Evolutionary conservation across 2,888 invertebrate genomes (phyloP), one percentile per base, ranked within the genome.

Genomic region (Eustalomyia histrio): DNA sequence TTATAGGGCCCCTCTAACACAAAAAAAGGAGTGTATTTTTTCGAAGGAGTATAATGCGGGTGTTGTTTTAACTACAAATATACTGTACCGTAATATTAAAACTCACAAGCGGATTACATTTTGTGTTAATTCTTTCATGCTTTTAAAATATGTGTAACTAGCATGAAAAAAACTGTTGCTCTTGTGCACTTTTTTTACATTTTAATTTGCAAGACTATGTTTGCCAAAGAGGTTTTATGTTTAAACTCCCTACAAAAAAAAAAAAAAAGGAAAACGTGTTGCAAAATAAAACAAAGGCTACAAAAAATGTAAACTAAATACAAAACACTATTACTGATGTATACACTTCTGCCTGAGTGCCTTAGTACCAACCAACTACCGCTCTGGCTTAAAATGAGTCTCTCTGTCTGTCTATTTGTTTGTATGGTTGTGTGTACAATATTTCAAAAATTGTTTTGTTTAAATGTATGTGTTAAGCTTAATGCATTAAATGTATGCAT

Each of bases 101-200:
- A 75, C 75, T 78, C 71, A 81, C 81, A 88, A 88, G 87, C 87
- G 87, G 88, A 88, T 88, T 88, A 88, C 87, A 87, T 86, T 80
- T 87, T 88, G 87, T 87, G 88, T 87, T 87, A 88, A 87, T 88
- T 87, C 87, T 72, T 76, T 73, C 67, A 76, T 69, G 72, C 79
- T 82, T 72, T 82, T 74, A 58, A 64, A 80, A 58, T 60, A 64
- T 55, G 47, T 64, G 50, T 71, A 53, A 53, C 29, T 21, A 73
- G 16, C 4, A 33, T 6, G 9, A 24, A 52, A 80, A 83, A 80
- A 71, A 84, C 83, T 83, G 83, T 84, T 83, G 83, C 82, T 82
- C 73, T 75, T 71, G 65, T 74, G 16, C 47, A 74, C 17, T 47
- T 76, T 80, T 68, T 53, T 60, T 67, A 81, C 79, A 69, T 81